Percentiles rank a stretch among this genome's conserved stretches.
Conservation (phyloP, 2,113 vertebrate species). For the Grammomys dolichurus region DNA sequence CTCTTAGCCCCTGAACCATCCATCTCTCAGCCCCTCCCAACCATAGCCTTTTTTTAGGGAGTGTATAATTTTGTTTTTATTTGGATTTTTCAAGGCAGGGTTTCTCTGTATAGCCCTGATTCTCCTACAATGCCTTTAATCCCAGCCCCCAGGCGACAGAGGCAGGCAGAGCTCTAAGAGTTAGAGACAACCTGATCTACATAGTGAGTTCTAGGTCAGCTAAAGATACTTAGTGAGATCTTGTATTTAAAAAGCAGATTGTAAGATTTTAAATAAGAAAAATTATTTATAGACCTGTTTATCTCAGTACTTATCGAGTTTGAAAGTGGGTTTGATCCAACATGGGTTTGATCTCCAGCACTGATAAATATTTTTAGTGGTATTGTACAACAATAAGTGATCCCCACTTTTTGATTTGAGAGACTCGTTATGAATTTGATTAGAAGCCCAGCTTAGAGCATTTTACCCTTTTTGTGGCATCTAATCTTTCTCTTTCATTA, state of each 20-base stretch:
- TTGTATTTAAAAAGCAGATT: constrained; percentile 20
- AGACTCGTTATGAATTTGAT: not conserved
- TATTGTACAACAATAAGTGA: not conserved
- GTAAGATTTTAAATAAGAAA: not conserved
- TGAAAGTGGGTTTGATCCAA: not conserved
- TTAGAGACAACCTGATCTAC: not conserved
- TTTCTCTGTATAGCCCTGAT: not conserved
- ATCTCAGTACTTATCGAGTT: constrained; percentile 5
- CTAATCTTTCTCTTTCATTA: constrained; percentile 48
- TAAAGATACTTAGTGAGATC: not conserved
- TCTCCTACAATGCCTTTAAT: not conserved
- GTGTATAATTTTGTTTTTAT: not conserved
- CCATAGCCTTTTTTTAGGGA: not conserved
- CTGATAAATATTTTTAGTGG: not conserved
- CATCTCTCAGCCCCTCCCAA: not conserved
- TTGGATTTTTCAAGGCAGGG: not conserved
- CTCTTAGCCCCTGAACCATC: not conserved
- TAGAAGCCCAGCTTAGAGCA: not conserved
- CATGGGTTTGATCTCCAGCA: not conserved
- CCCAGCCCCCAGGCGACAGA: not conserved
- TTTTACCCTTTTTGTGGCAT: constrained; percentile 11
- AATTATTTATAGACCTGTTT: not conserved
- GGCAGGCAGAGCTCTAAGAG: not conserved
- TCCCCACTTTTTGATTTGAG: not conserved
- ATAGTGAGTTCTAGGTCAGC: not conserved